A percentile compares a stretch with the other conserved stretches of the same genome.
Evolutionary conservation across 2,797 vertebrate species (phyloP).

Genomic region (Tiaroga cobitis): DNA sequence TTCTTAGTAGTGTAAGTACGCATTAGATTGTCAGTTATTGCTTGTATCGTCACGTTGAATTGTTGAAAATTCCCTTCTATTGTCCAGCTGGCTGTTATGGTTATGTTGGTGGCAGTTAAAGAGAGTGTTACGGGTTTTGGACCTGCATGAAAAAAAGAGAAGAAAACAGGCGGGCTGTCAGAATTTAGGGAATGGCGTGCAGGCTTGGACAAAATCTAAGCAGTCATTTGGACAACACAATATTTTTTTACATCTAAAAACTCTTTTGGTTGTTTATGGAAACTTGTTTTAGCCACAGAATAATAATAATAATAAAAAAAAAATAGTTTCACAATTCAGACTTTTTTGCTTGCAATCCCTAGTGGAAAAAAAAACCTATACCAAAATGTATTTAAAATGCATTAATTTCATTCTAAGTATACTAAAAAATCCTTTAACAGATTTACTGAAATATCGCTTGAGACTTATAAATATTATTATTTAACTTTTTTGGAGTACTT

Average conservation of each 20-base stretch:
- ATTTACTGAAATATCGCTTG: too few species aligned
- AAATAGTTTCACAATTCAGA: background rate
- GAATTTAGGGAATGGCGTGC: background rate
- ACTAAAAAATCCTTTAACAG: too few species aligned
- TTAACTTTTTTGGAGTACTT: too few species aligned
- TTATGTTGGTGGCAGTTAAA: rapidly evolving
- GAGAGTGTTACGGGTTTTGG: rapidly evolving
- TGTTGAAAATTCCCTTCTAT: background rate
- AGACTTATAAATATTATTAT: too few species aligned
- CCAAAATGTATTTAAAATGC: too few species aligned
- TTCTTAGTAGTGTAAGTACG: rapidly evolving
- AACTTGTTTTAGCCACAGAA: background rate
- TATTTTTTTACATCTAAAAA: background rate
- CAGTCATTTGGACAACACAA: background rate
- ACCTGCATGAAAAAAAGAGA: background rate
- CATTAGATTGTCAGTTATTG: too few species aligned
- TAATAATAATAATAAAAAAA: background rate
- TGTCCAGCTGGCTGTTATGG: rapidly evolving
- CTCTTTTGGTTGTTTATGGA: background rate
- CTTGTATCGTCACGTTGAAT: background rate
- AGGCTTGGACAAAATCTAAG: background rate
- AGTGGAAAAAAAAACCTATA: too few species aligned
- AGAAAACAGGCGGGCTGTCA: background rate
- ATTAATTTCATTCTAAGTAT: too few species aligned
- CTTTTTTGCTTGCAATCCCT: too few species aligned